Evolutionary conservation across 2,113 vertebrate species (phyloP), one percentile per base, ranked within the genome.

Genomic region (Oostethus manadensis): DNA sequence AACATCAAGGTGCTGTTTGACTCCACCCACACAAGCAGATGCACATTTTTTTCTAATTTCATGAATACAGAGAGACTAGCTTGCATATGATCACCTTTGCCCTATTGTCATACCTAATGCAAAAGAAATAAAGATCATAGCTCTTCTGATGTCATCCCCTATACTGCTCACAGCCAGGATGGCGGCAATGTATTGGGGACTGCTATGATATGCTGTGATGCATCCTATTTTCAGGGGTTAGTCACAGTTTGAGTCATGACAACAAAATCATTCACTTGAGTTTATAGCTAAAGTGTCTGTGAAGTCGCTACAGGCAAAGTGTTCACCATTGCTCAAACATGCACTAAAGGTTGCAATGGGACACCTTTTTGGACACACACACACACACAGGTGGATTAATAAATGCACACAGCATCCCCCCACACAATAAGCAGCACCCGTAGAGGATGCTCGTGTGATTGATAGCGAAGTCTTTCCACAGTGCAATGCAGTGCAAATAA

Each of bases 401-500:
- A 23, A 8, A 72, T 66, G 57, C 66, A 29, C 69, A 68, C 23
- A 10, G 29, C 67, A 74, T 58, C 44, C 58, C 21, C 54, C 55
- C 45, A 43, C 54, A 3, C 38, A 8, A 55, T 13, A 8, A 46
- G 35, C 22, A 16, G 9, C n/a, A 8, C 50, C 62, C 44, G 48
- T 2, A 21, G 60, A 68, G 70, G 26, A 64, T 70, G 71, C 70
- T 80, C 80, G 14, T 8, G 53, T 55, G 73, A 66, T 76, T 68
- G 56, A 83, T 77, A 61, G 20, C 40, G 53, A 40, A 55, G 18
- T 29, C 2, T 42, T 15, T 21, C 53, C 35, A 40, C 18, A 40
- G 35, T 40, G 53, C 53, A 21, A 21, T 21, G 53, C 53, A 55
- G 53, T 55, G 35, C 53, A 55, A 40, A 40, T 55, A 40, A 55